Percentiles rank a stretch among this genome's conserved stretches.
These are phyloP conservation scores for Hirundichthys speculiger DNA, from an alignment of 2,113 vertebrate species.

Conservation along the genomic window DNA sequence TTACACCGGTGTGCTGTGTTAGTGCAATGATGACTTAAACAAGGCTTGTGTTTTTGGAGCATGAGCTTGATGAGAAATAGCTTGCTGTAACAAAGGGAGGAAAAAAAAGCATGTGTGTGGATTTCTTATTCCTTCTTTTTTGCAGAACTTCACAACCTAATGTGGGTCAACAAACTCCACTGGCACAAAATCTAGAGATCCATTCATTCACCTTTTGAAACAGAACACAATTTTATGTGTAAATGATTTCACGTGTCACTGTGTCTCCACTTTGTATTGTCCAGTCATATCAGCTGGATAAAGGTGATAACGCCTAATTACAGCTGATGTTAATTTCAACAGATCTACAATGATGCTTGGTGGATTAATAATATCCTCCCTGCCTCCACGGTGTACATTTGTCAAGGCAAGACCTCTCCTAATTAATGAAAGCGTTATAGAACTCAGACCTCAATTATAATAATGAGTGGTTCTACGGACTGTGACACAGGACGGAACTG, in stretches of 20 bases:
- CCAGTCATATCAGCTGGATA: slow-evolving; percentile 44
- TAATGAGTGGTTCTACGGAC: slow-evolving; percentile 50
- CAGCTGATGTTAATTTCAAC: slow-evolving; percentile 58
- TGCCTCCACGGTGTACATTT: slow-evolving; percentile 52
- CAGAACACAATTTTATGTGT: slow-evolving; percentile 20
- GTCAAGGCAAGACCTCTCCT: slow-evolving; percentile 53
- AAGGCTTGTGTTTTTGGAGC: not conserved
- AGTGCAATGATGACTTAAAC: slow-evolving; percentile 12
- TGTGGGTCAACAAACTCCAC: slow-evolving; percentile 44
- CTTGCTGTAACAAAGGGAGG: too few species aligned
- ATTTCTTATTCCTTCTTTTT: not conserved
- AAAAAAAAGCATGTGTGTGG: too few species aligned
- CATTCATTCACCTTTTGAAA: slow-evolving; percentile 3
- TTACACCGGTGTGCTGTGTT: slow-evolving; percentile 34
- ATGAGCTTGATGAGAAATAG: too few species aligned
- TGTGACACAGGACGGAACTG: slow-evolving; percentile 44
- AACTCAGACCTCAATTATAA: slow-evolving; percentile 46
- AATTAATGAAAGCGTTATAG: slow-evolving; percentile 62
- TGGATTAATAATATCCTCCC: slow-evolving; percentile 57
- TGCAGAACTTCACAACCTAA: slow-evolving; percentile 38
- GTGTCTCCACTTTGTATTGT: slow-evolving; percentile 14
- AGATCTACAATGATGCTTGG: slow-evolving; percentile 59
- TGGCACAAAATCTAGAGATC: slow-evolving; percentile 20
- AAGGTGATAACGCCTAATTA: slow-evolving; percentile 60
- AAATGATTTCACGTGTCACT: slow-evolving; percentile 18